These are phyloP conservation scores for Dendropsophus ebraccatus DNA, from an alignment of 2,113 vertebrate genomes.

Conservation along the genomic window DNA sequence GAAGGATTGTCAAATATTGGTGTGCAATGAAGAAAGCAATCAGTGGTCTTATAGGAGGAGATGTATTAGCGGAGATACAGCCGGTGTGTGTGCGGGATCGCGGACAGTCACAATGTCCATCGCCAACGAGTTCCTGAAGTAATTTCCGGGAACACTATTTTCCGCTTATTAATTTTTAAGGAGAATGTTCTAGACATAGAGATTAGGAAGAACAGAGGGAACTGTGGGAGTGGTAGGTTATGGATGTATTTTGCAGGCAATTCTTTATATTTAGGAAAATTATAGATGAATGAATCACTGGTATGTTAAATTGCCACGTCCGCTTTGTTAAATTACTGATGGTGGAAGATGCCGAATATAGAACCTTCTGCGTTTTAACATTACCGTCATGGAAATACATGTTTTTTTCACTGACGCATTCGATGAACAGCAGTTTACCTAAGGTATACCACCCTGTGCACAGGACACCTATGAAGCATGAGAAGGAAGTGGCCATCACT, in stretches of 20 bases:
- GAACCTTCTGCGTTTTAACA: not conserved
- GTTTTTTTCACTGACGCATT: not conserved
- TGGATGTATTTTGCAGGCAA: not conserved
- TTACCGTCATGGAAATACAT: not conserved
- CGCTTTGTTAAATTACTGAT: not conserved
- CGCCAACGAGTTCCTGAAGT: not conserved
- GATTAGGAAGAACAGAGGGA: not conserved
- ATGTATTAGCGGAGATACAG: not conserved
- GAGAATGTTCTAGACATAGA: not conserved
- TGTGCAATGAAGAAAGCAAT: slow-evolving; percentile 19
- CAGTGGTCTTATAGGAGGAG: not conserved
- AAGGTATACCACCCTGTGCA: not conserved
- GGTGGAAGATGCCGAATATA: not conserved
- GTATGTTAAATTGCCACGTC: not conserved
- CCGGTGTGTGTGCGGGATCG: not conserved
- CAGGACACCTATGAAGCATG: not conserved
- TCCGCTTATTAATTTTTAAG: not conserved
- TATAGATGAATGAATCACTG: not conserved
- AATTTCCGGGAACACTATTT: not conserved
- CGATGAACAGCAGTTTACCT: not conserved
- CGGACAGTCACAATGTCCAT: not conserved
- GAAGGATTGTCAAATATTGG: slow-evolving; percentile 1
- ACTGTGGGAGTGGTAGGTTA: not conserved
- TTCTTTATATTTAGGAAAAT: not conserved
- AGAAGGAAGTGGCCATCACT: too few relatives aligned